Evolutionary conservation across 2,797 vertebrate species (phyloP).

Genomic region (Stomatorhinus walkeri): DNA sequence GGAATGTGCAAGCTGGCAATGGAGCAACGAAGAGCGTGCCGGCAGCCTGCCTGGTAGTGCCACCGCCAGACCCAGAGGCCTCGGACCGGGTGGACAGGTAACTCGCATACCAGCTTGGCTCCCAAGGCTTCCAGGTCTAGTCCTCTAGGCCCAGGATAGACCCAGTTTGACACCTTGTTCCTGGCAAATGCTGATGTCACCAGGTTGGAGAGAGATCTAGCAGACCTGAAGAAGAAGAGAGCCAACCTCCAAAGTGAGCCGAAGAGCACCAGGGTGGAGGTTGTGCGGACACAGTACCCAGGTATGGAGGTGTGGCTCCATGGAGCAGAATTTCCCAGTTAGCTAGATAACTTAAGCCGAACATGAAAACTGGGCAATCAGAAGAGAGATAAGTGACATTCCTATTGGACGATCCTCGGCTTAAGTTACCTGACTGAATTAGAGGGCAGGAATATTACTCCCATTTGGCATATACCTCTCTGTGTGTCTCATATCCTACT

Average conservation of each 20-base stretch:
- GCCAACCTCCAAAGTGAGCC: conserved; percentile 41
- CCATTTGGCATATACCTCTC: background rate
- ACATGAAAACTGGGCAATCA: background rate
- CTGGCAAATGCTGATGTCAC: background rate
- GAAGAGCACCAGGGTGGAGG: conserved; percentile 45
- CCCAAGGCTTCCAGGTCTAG: background rate
- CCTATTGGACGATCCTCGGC: background rate
- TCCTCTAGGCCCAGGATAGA: background rate
- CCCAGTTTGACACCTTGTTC: background rate
- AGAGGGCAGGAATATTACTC: background rate
- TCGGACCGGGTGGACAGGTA: conserved; percentile 68
- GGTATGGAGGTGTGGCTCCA: conserved; percentile 38
- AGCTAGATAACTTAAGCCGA: background rate
- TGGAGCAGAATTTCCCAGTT: background rate
- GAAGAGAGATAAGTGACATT: background rate
- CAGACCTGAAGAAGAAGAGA: conserved; percentile 61
- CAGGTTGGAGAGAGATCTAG: conserved; percentile 72
- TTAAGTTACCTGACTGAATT: background rate
- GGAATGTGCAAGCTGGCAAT: conserved; percentile 64
- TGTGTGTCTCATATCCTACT: background rate
- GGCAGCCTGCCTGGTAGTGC: conserved; percentile 75
- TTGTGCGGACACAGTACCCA: conserved; percentile 36
- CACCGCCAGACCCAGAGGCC: conserved; percentile 70
- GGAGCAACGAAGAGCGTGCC: conserved; percentile 63
- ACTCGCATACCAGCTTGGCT: background rate